Evolutionary conservation across 2,113 vertebrate species (phyloP).

Genomic region (Arizona elegans): DNA sequence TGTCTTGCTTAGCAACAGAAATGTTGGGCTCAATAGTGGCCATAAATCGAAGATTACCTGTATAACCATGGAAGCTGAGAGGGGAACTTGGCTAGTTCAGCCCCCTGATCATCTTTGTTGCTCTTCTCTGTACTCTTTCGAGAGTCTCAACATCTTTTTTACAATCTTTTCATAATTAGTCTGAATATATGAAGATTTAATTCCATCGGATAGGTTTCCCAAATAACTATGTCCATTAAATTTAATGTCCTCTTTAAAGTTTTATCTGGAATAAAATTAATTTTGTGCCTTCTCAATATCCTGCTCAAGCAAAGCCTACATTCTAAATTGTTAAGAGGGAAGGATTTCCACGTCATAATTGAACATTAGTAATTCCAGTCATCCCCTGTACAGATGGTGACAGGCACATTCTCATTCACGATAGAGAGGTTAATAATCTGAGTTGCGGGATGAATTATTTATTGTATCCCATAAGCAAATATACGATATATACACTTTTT

Average conservation of each 20-base stretch:
- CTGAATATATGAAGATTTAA: background rate
- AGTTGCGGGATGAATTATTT: constrained; percentile 60
- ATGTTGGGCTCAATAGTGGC: background rate
- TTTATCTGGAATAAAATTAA: constrained; percentile 42
- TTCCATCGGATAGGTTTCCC: background rate
- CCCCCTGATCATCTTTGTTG: no score
- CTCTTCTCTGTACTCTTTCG: no score
- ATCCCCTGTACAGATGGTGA: constrained; percentile 63
- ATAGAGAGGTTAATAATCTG: constrained; percentile 63
- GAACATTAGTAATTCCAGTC: constrained; percentile 59
- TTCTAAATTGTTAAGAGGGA: constrained; percentile 50
- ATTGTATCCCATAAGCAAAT: constrained; percentile 26
- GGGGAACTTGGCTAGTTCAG: background rate
- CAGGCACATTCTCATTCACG: constrained; percentile 41
- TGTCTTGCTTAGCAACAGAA: background rate
- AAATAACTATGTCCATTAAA: background rate
- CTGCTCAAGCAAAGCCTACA: constrained; percentile 39
- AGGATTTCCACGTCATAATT: constrained; percentile 62
- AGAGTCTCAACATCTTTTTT: background rate
- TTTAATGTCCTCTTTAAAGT: background rate
- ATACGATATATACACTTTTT: background rate
- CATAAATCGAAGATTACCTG: background rate
- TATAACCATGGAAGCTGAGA: background rate
- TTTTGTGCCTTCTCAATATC: constrained; percentile 24
- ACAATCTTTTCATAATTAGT: background rate